phyloP scores from a whole-genome alignment of 2,113 vertebrate species.

The Eurypyga helias region DNA sequence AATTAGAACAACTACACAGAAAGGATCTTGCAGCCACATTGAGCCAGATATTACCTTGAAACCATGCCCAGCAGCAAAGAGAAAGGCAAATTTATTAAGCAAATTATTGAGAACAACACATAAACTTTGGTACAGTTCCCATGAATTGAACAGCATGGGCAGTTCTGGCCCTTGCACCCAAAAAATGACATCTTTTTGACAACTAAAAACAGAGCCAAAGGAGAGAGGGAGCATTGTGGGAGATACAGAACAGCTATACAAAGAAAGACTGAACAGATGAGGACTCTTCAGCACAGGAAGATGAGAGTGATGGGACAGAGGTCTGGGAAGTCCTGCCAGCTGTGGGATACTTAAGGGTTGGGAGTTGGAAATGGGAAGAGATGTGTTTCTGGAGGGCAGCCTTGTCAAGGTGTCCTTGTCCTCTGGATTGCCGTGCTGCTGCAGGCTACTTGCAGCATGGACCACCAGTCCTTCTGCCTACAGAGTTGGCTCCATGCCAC shows the following conservation, averaged over 20 bases:
- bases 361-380: rapidly evolving
- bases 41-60: not conserved
- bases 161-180: not conserved
- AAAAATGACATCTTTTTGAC: rapidly evolving
- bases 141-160: not conserved
- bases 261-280: not conserved
- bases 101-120: not conserved
- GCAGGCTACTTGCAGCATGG: not conserved
- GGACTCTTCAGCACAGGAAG: not conserved
- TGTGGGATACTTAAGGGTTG: not conserved
- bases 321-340: rapidly evolving
- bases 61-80: not conserved
- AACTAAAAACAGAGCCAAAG: not conserved
- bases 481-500: not conserved
- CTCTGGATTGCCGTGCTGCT: not conserved
- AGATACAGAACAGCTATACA: rapidly evolving
- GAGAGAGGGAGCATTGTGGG: not conserved
- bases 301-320: not conserved
- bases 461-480: not conserved
- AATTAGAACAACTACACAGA: not conserved
- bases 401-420: not conserved
- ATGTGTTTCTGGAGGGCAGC: not conserved
- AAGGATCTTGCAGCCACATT: not conserved
- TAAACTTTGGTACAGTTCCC: not conserved
- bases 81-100: not conserved